Percentiles rank a stretch among this genome's conserved stretches.
Conservation (phyloP, 2,797 vertebrate species). For the Erithacus rubecula region DNA sequence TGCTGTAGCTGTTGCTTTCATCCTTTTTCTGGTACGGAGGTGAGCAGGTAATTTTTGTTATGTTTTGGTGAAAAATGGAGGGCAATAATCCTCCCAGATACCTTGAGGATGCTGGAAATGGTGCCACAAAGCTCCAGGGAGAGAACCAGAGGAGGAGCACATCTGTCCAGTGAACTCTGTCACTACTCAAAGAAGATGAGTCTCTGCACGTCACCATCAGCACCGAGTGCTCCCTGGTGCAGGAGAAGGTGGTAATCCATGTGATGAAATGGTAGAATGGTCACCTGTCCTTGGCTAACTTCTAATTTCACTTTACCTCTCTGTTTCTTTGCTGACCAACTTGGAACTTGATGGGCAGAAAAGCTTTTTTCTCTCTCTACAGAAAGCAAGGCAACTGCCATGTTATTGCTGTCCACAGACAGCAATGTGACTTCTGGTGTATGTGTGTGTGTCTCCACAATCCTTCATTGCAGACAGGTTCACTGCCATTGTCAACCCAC, state of each 20-base stretch:
- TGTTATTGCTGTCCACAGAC: constrained; percentile 43
- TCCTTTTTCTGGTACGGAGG: neutral
- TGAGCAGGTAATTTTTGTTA: neutral
- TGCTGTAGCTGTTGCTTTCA: neutral
- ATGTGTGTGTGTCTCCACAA: neutral
- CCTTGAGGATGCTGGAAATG: neutral
- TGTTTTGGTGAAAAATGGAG: neutral
- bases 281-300: neutral
- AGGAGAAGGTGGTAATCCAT: constrained; percentile 17
- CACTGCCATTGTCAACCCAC: neutral
- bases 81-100: neutral
- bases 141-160: neutral
- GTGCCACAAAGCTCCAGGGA: neutral
- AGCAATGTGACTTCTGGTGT: constrained; percentile 18
- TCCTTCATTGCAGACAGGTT: constrained; percentile 74
- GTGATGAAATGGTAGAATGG: neutral
- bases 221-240: neutral
- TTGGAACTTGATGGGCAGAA: neutral
- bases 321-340: neutral
- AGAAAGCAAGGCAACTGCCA: neutral
- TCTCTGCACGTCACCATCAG: neutral
- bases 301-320: neutral
- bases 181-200: neutral
- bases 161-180: neutral
- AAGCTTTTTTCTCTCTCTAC: neutral